Evolutionary conservation across 2,113 vertebrate genomes (phyloP).

Genomic region (Stictonetta naevosa): DNA sequence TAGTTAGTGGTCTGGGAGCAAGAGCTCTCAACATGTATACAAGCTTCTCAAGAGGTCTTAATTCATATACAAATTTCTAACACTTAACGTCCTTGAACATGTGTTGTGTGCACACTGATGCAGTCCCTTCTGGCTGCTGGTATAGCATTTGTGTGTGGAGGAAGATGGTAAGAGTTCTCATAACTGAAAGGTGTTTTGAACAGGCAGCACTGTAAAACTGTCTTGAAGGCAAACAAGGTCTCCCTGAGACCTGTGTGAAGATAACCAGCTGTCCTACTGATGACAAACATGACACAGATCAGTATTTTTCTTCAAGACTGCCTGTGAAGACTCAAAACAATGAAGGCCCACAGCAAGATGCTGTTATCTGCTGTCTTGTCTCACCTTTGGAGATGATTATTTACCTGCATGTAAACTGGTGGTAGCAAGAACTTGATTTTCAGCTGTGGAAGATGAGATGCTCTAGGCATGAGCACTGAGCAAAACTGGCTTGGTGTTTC

Average conservation of each 20-base stretch:
- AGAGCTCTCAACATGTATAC: background rate
- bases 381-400: background rate
- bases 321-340: background rate
- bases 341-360: background rate
- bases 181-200: background rate
- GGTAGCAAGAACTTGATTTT: background rate
- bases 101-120: background rate
- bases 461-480: background rate
- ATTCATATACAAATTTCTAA: background rate
- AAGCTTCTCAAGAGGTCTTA: background rate
- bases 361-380: background rate
- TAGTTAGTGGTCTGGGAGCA: background rate
- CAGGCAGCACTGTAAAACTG: background rate
- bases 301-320: background rate
- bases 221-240: background rate
- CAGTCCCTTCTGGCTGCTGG: too few relatives aligned
- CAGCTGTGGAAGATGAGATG: background rate
- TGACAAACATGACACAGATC: background rate
- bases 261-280: background rate
- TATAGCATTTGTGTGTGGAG: background rate
- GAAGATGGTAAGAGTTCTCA: background rate
- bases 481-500: background rate
- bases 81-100: background rate
- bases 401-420: background rate
- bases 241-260: background rate